These are phyloP conservation scores for Austrolebias charrua DNA, from an alignment of 2,797 vertebrate species.

Conservation along the genomic window DNA sequence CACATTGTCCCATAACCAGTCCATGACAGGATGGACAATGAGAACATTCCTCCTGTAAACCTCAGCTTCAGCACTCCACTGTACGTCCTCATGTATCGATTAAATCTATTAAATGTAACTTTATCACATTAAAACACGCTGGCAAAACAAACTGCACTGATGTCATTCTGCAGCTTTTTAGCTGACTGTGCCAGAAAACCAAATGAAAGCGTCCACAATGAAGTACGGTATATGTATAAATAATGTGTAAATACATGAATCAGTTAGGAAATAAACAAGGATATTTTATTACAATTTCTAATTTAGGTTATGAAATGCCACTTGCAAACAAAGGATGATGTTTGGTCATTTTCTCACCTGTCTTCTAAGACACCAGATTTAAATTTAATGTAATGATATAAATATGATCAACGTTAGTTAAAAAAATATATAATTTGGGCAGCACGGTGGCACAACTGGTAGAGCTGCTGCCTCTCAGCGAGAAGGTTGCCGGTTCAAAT, in stretches of 20 bases:
- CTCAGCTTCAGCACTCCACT: slow-evolving; percentile 14
- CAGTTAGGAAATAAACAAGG: too few species aligned
- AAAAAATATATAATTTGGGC: too few species aligned
- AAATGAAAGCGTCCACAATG: slow-evolving; percentile 46
- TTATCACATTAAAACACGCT: slow-evolving; percentile 44
- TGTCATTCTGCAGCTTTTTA: slow-evolving; percentile 48
- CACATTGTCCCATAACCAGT: slow-evolving; percentile 10
- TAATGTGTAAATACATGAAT: not conserved
- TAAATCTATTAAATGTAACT: slow-evolving; percentile 41
- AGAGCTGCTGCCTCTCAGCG: too few species aligned
- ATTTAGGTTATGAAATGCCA: too few species aligned
- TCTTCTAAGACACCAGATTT: slow-evolving; percentile 23
- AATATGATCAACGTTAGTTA: slow-evolving; percentile 15
- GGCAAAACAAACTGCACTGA: slow-evolving; percentile 17
- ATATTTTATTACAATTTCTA: too few species aligned
- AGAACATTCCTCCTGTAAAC: slow-evolving; percentile 30
- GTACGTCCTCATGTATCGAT: slow-evolving; percentile 38
- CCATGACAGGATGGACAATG: slow-evolving; percentile 34
- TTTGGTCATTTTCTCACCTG: slow-evolving; percentile 12
- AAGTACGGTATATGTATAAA: slow-evolving; percentile 37
- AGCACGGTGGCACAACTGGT: too few species aligned
- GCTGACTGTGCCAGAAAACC: slow-evolving; percentile 36
- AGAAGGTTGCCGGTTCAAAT: too few species aligned
- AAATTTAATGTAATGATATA: slow-evolving; percentile 23
- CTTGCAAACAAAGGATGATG: not conserved